Conservation (phyloP, 2,113 vertebrate species). For the Esox niger region DNA sequence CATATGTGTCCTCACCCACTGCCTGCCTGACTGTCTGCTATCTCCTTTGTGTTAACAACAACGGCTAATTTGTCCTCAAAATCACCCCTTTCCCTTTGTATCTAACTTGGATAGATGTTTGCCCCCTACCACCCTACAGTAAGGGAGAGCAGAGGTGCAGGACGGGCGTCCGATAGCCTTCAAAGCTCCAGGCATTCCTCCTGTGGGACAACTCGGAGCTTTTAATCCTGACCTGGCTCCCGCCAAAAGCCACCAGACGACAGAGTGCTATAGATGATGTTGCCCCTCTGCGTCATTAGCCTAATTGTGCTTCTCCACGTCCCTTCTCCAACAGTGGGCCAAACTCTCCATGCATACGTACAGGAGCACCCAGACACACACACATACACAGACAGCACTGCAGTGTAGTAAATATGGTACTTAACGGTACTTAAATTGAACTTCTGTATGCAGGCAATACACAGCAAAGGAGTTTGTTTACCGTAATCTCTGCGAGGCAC, state of each 20-base stretch:
- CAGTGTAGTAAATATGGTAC: not conserved
- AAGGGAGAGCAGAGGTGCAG: not conserved
- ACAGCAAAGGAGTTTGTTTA: not conserved
- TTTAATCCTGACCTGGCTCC: conserved; percentile 79
- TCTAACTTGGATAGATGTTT: conserved; percentile 47
- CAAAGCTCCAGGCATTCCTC: conserved; percentile 76
- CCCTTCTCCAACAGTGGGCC: not conserved
- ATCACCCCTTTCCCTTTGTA: conserved; percentile 66
- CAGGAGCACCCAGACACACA: too few species aligned
- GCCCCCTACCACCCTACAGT: conserved; percentile 5
- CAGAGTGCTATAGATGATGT: conserved; percentile 66
- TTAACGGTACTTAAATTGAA: not conserved
- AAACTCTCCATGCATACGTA: too few species aligned
- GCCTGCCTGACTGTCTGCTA: conserved; percentile 16
- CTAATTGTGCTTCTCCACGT: conserved; percentile 50
- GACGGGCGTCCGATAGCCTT: conserved; percentile 46
- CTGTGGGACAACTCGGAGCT: conserved; percentile 73
- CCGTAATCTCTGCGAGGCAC: not conserved
- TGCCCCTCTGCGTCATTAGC: conserved; percentile 60
- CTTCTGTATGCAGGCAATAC: too few species aligned
- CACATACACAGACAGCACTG: not conserved
- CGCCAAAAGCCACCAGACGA: conserved; percentile 72
- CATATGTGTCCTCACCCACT: conserved; percentile 49
- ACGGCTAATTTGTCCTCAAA: conserved; percentile 70
- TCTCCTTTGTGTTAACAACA: conserved; percentile 55